Evolutionary conservation across 2,113 vertebrate species (phyloP), one percentile per base, ranked within the genome.

Genomic region (Notarius lentiginosus): DNA sequence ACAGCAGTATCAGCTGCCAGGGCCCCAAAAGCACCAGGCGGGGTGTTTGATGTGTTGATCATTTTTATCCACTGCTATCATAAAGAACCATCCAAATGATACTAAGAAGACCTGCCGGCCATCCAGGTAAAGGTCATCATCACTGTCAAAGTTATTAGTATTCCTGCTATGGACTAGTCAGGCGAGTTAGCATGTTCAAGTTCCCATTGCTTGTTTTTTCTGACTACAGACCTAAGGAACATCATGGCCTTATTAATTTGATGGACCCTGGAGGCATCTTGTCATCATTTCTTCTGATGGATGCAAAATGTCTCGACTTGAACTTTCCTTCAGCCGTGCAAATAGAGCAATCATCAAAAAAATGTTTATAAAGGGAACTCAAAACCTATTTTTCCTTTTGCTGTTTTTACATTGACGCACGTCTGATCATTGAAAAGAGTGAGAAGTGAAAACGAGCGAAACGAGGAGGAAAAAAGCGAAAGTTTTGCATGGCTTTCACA

Each of bases 271-370:
- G 73, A 89, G 73, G 9, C 56, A 66, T 90, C 84, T 92, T 91
- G 89, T 92, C 86, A 87, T 90, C 90, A 88, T 79, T 87, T 77
- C 65, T 82, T 89, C 91, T 90, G 91, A 93, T 93, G 92, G 92
- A 94, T 22, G 63, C 27, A 79, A 80, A 93, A 84, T 88, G 90
- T 90, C 91, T 90, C 87, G 89, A 92, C 88, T 92, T 86, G 92
- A 93, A 95, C 92, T 94, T 95, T 95, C 94, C 93, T 92, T 94
- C 93, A 93, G 92, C 94, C 92, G 94, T 93, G 87, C 90, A 91
- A 95, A 90, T 65, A 88, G 88, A 93, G 92, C 91, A 94, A 94
- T 94, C 92, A 92, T 87, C 63, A 84, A 84, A 83, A 90, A 91
- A 93, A 92, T 89, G 93, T 93, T 93, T 93, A 92, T 49, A 83